Percentiles rank a stretch among this genome's conserved stretches.
These are phyloP conservation scores for Garra rufa DNA, from an alignment of 2,113 vertebrate genomes.

Conservation along the genomic window DNA sequence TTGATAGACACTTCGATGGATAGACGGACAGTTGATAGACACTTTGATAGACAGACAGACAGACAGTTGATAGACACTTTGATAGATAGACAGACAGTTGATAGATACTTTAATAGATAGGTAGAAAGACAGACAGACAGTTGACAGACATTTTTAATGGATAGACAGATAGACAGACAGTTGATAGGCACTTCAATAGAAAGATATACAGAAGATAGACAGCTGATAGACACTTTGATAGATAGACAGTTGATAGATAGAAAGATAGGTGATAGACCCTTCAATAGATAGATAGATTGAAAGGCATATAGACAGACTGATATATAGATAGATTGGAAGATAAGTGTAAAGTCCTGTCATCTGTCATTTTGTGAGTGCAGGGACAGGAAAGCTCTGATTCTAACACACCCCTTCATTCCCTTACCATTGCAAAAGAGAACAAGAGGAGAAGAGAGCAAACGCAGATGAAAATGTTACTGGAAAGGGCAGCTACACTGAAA, in stretches of 20 bases:
- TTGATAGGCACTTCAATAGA: no score
- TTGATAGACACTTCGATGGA: no score
- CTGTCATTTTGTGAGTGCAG: neutral
- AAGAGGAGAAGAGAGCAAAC: slow-evolving; percentile 25
- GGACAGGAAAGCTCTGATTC: slow-evolving; percentile 17
- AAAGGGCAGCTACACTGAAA: slow-evolving; percentile 47
- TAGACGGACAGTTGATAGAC: no score
- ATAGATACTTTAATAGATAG: no score
- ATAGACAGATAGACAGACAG: neutral
- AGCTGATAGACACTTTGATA: no score
- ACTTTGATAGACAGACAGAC: no score
- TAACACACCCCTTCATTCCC: slow-evolving; percentile 1
- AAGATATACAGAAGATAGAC: no score
- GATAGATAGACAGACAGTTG: neutral
- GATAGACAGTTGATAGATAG: no score
- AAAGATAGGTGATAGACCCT: no score
- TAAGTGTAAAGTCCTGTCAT: neutral
- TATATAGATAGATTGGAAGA: neutral
- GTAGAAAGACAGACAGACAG: neutral
- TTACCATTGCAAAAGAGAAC: slow-evolving; percentile 19
- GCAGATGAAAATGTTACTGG: slow-evolving; percentile 49
- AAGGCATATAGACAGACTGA: no score
- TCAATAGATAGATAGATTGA: no score
- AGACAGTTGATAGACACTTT: neutral
- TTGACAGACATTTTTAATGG: no score